Conservation (phyloP, 1,140 invertebrate genomes). For the Harpegnathos saltator region DNA sequence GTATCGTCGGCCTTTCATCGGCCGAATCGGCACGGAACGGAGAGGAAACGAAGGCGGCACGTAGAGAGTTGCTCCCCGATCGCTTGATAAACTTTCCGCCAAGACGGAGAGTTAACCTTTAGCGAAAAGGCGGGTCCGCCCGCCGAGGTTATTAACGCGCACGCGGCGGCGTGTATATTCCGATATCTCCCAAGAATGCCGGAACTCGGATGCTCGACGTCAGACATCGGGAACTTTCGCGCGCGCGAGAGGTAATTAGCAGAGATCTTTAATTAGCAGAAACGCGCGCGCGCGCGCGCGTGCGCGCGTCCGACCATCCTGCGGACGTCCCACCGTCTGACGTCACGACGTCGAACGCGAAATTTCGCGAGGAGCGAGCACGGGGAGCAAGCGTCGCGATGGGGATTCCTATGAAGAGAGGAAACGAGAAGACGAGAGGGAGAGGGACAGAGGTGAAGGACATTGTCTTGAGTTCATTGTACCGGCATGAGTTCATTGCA, state of each 20-base stretch:
- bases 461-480: slow-evolving; percentile 25
- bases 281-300: too few species aligned
- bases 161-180: background rate
- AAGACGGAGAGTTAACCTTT: background rate
- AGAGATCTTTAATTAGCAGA: slow-evolving; percentile 25
- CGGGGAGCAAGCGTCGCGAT: background rate
- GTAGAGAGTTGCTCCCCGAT: background rate
- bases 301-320: too few species aligned
- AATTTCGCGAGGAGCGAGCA: too few species aligned
- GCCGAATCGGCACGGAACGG: background rate
- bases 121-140: background rate
- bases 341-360: too few species aligned
- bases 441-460: slow-evolving; percentile 11
- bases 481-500: background rate
- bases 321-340: too few species aligned
- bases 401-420: background rate
- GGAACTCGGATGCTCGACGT: background rate
- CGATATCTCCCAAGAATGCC: background rate
- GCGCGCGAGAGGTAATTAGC: slow-evolving; percentile 16
- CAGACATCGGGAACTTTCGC: slow-evolving; percentile 6
- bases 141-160: background rate
- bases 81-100: background rate
- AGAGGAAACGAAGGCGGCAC: background rate
- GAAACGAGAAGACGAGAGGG: background rate
- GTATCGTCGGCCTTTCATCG: background rate